These are phyloP conservation scores for Aphis craccivora DNA, from an alignment of 1,140 invertebrate species.

Conservation along the genomic window DNA sequence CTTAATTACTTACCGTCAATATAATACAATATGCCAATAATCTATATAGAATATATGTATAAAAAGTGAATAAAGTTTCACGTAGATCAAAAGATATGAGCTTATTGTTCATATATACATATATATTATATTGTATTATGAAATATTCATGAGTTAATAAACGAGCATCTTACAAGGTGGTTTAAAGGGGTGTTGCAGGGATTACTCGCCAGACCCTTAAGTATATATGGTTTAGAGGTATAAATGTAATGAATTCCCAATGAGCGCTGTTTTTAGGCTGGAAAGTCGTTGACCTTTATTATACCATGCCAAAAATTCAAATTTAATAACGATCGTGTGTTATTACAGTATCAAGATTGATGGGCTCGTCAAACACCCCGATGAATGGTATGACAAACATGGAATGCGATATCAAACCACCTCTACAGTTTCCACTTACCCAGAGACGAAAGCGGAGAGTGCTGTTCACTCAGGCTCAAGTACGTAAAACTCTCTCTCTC, in stretches of 20 bases:
- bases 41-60: background rate
- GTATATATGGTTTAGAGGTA: background rate
- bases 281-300: constrained; percentile 52
- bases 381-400: constrained; percentile 82
- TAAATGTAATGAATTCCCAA: constrained; percentile 49
- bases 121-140: constrained; percentile 6
- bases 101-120: constrained; percentile 1
- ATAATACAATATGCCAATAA: background rate
- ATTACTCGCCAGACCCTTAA: constrained; percentile 33
- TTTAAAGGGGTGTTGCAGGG: constrained; percentile 31
- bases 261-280: constrained; percentile 32
- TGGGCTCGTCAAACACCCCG: constrained; percentile 78
- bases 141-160: constrained; percentile 58
- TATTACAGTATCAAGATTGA: constrained; percentile 84
- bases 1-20: background rate
- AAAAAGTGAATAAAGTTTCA: background rate
- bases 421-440: constrained; percentile 89
- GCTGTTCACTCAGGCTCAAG: constrained; percentile 97
- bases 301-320: constrained; percentile 36
- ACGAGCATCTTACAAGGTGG: constrained; percentile 49
- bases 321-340: constrained; percentile 33
- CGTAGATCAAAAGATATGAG: background rate
- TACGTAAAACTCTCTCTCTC: constrained; percentile 62
- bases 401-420: constrained; percentile 79
- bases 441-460: constrained; percentile 93